Evolutionary conservation across 2,888 invertebrate species (phyloP).

Genomic region (Thymelicus acteon): DNA sequence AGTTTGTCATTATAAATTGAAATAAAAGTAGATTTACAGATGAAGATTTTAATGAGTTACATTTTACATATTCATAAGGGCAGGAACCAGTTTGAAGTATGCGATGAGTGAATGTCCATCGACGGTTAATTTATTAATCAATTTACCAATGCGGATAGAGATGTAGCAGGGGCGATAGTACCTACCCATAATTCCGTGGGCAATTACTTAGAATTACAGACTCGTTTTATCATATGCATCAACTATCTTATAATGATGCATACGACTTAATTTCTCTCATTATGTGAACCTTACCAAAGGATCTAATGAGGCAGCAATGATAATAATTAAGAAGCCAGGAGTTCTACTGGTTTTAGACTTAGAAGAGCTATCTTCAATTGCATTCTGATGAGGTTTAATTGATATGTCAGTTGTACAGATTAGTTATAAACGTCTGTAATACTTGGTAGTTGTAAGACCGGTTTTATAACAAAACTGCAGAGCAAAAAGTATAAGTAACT

Average conservation of each 20-base stretch:
- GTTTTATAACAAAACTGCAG: neutral
- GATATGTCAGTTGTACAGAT: conserved; percentile 11
- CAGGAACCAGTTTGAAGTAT: conserved; percentile 19
- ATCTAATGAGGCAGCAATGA: conserved; percentile 12
- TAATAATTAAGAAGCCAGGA: neutral
- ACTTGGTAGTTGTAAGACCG: neutral
- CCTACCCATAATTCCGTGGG: conserved; percentile 15
- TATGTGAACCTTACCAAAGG: conserved; percentile 14
- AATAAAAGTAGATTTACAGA: conserved; percentile 1
- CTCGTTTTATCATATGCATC: conserved; percentile 33
- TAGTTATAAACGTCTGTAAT: conserved; percentile 11
- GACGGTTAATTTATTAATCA: conserved; percentile 39
- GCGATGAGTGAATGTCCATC: conserved; percentile 37
- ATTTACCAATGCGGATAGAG: conserved; percentile 37
- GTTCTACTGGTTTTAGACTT: neutral
- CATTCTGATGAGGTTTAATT: conserved; percentile 6
- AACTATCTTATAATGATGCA: conserved; percentile 18
- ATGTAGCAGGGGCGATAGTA: conserved; percentile 28
- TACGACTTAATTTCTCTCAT: conserved; percentile 33
- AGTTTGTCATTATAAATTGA: neutral
- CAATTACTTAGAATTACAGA: conserved; percentile 37
- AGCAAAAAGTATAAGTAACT: conserved; percentile 1
- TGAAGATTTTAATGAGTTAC: conserved; percentile 21
- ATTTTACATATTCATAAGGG: conserved; percentile 23
- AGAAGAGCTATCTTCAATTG: neutral